phyloP scores from a whole-genome alignment of 2,797 vertebrate species.

The Ctenochaetus hawaiiensis region DNA sequence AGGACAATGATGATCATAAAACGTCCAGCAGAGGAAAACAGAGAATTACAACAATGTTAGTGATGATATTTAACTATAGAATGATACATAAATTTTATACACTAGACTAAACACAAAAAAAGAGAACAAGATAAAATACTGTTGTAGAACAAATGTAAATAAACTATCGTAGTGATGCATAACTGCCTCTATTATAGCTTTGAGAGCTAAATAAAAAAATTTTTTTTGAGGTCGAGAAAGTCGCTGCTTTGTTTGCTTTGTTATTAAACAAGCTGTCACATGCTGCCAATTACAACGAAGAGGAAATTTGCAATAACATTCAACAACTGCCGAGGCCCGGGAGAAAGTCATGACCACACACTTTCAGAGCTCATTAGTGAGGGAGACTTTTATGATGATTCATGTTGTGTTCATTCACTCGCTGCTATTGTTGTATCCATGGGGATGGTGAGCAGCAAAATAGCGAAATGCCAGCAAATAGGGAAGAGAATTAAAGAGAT shows the following conservation, averaged over 20 bases:
- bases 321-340: slow-evolving; percentile 2
- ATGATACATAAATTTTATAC: slow-evolving; percentile 61
- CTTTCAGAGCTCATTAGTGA: slow-evolving; percentile 48
- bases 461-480: slow-evolving; percentile 26
- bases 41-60: slow-evolving; percentile 29
- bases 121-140: slow-evolving; percentile 12
- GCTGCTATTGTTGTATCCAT: slow-evolving; percentile 48
- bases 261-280: background rate
- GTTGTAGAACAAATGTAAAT: slow-evolving; percentile 78
- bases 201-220: slow-evolving; percentile 68
- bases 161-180: slow-evolving; percentile 64
- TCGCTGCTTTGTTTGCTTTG: slow-evolving; percentile 11
- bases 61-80: slow-evolving; percentile 46
- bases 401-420: slow-evolving; percentile 45
- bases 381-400: slow-evolving; percentile 49
- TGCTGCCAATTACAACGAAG: background rate
- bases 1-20: slow-evolving; percentile 45
- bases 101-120: slow-evolving; percentile 31
- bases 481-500: slow-evolving; percentile 30
- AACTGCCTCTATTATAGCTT: slow-evolving; percentile 50
- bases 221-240: slow-evolving; percentile 62
- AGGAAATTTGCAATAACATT: slow-evolving; percentile 6
- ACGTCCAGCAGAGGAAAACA: slow-evolving; percentile 27
- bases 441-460: slow-evolving; percentile 25
- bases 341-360: slow-evolving; percentile 42